Evolutionary conservation across 2,113 vertebrate genomes (phyloP), one percentile per base, ranked within the genome.

Genomic region (Andinoacara biseriatus): DNA sequence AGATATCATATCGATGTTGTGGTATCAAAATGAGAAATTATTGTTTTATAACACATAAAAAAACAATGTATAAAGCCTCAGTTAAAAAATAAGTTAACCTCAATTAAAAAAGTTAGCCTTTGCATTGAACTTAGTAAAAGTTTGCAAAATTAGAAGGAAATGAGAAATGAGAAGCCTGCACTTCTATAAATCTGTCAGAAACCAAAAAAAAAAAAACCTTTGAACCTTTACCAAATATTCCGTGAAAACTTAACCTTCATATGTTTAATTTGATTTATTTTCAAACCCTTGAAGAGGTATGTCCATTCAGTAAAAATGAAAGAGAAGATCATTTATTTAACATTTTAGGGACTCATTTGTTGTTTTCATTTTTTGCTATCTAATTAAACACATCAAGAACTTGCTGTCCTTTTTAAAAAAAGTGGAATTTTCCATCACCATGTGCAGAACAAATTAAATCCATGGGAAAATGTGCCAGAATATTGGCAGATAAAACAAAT

Each of bases 391-490:
- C 67, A 52, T 31, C 67, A 72, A 72, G 10, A 72, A 46, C 67
- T 46, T 72, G 14, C 46, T 52, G 67, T 52, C 46, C n/a, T 52
- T 72, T 72, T 72, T 26, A 26, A 52, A 24, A 31, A 52, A 49
- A 72, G 43, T 31, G 43, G 10, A 31, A 52, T 72, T 72, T 52
- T 52, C 65, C 43, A 52, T 72, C 67, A 72, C 10, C 17, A n/a
- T 31, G 67, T 52, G 67, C 67, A 72, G 67, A 72, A 72, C 46
- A 72, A 72, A 72, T 72, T 54, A 54, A 72, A 72, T 72, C 67
- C 46, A 72, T 72, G 67, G 43, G 26, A 72, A 52, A 72, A 72
- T 49, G 43, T 72, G 43, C 52, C 26, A 72, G 52, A 72, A 72
- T 54, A 72, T 72, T 10, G 52, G 67, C 17, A 72, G 43, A 72